phyloP scores from a whole-genome alignment of 2,797 vertebrate genomes.

The Poeciliopsis infans region DNA sequence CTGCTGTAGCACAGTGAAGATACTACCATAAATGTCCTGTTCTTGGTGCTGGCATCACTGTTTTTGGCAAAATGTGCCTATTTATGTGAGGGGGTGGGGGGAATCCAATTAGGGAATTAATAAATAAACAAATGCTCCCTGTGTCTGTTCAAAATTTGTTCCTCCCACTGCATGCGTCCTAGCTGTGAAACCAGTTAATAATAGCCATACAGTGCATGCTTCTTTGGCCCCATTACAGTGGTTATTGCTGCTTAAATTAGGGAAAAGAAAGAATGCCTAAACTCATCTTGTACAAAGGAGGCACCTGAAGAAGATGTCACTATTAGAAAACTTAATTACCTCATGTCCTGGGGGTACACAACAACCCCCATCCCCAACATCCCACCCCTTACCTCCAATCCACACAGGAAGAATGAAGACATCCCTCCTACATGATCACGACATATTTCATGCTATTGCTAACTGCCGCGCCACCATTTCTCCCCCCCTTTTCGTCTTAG shows the following conservation, averaged over 20 bases:
- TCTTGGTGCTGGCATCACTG: conserved; percentile 8
- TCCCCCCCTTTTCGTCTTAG: conserved; percentile 21
- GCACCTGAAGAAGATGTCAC: conserved; percentile 61
- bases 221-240: conserved; percentile 58
- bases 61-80: conserved; percentile 10
- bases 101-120: conserved; percentile 31
- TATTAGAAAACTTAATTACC: conserved; percentile 76
- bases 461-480: conserved; percentile 41
- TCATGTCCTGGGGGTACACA: conserved; percentile 60
- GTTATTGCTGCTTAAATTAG: conserved; percentile 61
- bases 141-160: conserved; percentile 15
- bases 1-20: conserved; percentile 23
- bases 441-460: conserved; percentile 48
- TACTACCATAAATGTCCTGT: conserved; percentile 39
- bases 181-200: conserved; percentile 47
- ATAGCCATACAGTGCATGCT: conserved; percentile 35
- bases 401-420: conserved; percentile 47
- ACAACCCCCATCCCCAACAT: conserved; percentile 10
- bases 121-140: conserved; percentile 10
- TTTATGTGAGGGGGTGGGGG: neutral
- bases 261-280: conserved; percentile 46
- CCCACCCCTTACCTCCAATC: neutral
- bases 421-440: conserved; percentile 58
- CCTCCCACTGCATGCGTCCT: conserved; percentile 23
- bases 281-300: conserved; percentile 55